These are phyloP conservation scores for Sebastes iracundus DNA, from an alignment of 2,797 vertebrate species.

Conservation along the genomic window DNA sequence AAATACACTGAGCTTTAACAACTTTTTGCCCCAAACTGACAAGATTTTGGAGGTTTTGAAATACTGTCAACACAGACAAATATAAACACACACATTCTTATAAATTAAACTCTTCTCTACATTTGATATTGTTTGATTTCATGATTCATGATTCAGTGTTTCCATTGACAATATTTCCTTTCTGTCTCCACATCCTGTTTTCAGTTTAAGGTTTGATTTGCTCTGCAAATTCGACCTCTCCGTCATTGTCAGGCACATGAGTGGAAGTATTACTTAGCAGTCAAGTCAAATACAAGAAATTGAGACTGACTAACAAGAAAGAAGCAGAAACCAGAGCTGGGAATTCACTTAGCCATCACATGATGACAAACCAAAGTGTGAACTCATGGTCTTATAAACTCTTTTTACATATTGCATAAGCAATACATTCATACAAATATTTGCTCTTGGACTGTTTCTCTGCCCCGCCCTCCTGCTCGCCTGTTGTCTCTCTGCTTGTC, in stretches of 20 bases:
- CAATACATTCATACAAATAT: neutral
- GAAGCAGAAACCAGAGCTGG: neutral
- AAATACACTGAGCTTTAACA: neutral
- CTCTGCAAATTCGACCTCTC: neutral
- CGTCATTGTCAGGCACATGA: neutral
- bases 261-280: neutral
- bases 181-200: constrained; percentile 50
- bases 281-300: neutral
- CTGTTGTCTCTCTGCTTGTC: neutral
- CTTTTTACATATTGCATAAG: neutral
- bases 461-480: neutral
- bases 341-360: neutral
- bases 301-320: neutral
- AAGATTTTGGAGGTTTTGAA: neutral
- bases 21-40: no score
- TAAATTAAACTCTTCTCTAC: neutral
- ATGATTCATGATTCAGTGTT: constrained; percentile 34
- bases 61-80: neutral
- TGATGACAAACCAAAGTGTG: neutral
- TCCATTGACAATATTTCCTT: constrained; percentile 24
- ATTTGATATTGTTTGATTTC: neutral
- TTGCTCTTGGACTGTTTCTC: neutral
- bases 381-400: neutral
- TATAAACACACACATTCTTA: neutral
- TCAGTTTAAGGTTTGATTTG: neutral